Conservation (phyloP, 1,140 invertebrate species). For the Drosophila ficusphila region DNA sequence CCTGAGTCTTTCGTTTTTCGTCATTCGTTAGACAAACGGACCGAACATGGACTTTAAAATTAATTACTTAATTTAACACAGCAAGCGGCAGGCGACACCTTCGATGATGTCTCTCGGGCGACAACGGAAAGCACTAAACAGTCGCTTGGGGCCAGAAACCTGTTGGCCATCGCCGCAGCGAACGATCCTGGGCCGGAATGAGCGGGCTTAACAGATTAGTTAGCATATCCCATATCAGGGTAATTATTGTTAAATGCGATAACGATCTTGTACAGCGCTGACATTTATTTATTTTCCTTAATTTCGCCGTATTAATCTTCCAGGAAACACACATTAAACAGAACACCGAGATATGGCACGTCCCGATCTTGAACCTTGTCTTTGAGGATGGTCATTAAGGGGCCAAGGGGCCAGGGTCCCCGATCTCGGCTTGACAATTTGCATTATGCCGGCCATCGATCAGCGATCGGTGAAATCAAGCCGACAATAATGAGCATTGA, state of each 20-base stretch:
- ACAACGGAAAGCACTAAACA: conserved; percentile 77
- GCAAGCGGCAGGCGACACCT: conserved; percentile 71
- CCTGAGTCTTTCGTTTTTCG: conserved; percentile 77
- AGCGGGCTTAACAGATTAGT: conserved; percentile 83
- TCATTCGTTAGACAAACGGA: conserved; percentile 76
- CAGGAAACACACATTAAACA: conserved; percentile 77
- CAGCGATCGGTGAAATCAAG: conserved; percentile 51
- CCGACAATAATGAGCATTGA: conserved; percentile 24
- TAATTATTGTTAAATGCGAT: conserved; percentile 84
- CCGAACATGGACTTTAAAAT: conserved; percentile 77
- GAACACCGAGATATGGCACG: conserved; percentile 60
- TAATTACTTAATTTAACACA: conserved; percentile 83
- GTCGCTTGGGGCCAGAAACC: conserved; percentile 50
- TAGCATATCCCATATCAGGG: conserved; percentile 84
- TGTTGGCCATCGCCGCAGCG: conserved; percentile 40
- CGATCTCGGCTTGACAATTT: conserved; percentile 65
- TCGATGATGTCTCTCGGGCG: conserved; percentile 54
- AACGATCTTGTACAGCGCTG: conserved; percentile 84
- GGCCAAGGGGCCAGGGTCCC: not conserved
- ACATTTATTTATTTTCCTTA: conserved; percentile 85
- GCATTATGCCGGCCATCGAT: conserved; percentile 72
- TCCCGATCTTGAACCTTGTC: conserved; percentile 26
- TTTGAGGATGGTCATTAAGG: conserved; percentile 35
- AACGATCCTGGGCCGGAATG: conserved; percentile 43
- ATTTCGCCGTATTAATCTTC: conserved; percentile 84